Evolutionary conservation across 2,113 vertebrate genomes (phyloP).

Genomic region (Lipotes vexillifer): DNA sequence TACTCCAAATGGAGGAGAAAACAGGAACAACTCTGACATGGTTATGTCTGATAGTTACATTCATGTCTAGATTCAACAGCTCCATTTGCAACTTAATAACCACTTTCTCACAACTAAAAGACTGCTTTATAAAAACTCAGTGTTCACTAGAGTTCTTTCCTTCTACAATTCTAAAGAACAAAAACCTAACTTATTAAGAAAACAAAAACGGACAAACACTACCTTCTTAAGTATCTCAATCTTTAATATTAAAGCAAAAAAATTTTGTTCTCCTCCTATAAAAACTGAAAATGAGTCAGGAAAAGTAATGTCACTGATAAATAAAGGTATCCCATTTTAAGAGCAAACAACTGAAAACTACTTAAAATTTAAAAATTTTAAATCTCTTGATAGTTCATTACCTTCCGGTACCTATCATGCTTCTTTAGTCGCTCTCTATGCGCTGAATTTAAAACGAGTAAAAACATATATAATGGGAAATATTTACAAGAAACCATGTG

Average conservation of each 20-base stretch:
- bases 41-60: background rate
- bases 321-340: slow-evolving; percentile 4
- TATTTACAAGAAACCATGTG: background rate
- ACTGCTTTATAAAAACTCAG: slow-evolving; percentile 1
- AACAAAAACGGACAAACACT: background rate
- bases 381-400: background rate
- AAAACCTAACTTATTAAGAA: background rate
- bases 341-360: slow-evolving; percentile 17
- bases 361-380: background rate
- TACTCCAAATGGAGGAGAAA: background rate
- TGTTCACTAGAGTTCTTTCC: background rate
- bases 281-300: background rate
- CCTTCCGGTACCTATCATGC: background rate
- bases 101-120: slow-evolving; percentile 8
- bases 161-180: background rate
- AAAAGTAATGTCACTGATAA: background rate
- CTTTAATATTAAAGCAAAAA: slow-evolving; percentile 15
- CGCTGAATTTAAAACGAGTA: slow-evolving; percentile 11
- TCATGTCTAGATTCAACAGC: background rate
- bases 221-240: background rate
- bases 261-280: background rate
- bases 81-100: background rate
- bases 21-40: background rate
- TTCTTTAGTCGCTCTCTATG: background rate
- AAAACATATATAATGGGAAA: background rate